Evolutionary conservation across 2,797 vertebrate genomes (phyloP).

Genomic region (Clarias fuscus): DNA sequence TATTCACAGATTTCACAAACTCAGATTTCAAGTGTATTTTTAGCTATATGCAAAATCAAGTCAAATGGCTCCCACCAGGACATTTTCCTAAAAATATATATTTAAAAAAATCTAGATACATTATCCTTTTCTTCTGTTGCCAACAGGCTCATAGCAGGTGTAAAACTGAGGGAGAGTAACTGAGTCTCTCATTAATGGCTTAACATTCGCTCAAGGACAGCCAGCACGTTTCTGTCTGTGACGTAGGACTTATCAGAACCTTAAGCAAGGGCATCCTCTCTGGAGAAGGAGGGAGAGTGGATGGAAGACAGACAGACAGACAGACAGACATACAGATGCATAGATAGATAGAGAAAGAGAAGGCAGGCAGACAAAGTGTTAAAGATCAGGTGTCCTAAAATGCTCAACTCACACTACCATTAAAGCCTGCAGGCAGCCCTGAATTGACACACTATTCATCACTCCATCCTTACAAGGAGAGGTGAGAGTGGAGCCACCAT

Average conservation of each 20-base stretch:
- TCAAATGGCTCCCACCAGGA: neutral
- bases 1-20: neutral
- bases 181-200: conserved; percentile 43
- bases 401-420: neutral
- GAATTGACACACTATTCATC: conserved; percentile 35
- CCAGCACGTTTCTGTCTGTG: conserved; percentile 47
- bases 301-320: neutral
- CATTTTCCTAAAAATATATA: neutral
- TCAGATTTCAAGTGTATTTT: neutral
- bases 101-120: neutral
- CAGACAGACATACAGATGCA: neutral
- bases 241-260: conserved; percentile 35
- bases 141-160: conserved; percentile 45
- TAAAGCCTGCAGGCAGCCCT: neutral
- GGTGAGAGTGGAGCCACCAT: conserved; percentile 1
- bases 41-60: neutral
- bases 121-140: neutral
- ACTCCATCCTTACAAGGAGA: conserved; percentile 30
- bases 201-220: conserved; percentile 52
- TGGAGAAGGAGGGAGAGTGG: neutral
- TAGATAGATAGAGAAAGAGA: neutral
- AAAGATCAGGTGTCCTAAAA: neutral
- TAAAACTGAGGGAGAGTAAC: conserved; percentile 39
- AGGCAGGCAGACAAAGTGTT: neutral
- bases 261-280: conserved; percentile 49